Conservation (phyloP, 2,797 vertebrate genomes). For the Galagoides demidoff region DNA sequence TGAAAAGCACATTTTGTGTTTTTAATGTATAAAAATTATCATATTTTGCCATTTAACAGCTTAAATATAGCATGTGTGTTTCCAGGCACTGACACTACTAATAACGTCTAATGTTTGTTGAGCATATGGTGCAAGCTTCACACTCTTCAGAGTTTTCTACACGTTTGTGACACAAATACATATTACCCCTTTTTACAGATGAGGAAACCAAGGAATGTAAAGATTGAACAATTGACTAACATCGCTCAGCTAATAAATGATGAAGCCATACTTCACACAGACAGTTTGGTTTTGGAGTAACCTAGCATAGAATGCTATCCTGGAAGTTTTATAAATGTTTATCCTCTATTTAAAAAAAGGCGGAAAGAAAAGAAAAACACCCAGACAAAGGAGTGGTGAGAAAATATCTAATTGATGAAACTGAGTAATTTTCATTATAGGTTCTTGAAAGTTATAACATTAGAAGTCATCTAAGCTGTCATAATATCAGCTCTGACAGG, state of each 20-base stretch:
- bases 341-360: background rate
- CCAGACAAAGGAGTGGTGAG: background rate
- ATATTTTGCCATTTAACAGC: background rate
- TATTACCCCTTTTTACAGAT: background rate
- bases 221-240: background rate
- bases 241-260: background rate
- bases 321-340: background rate
- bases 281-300: background rate
- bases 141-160: background rate
- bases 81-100: background rate
- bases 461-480: slow-evolving; percentile 9
- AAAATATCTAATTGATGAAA: background rate
- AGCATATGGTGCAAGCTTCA: background rate
- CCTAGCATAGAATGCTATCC: background rate
- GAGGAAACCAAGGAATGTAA: background rate
- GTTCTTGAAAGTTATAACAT: background rate
- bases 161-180: background rate
- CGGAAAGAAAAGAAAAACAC: background rate
- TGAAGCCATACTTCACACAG: background rate
- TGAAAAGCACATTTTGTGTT: no score
- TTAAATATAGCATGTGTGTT: background rate
- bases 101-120: background rate
- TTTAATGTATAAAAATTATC: background rate
- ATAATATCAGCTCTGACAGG: background rate
- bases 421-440: background rate